Conservation (phyloP, 2,797 vertebrate genomes). For the Rhabdomys pumilio region DNA sequence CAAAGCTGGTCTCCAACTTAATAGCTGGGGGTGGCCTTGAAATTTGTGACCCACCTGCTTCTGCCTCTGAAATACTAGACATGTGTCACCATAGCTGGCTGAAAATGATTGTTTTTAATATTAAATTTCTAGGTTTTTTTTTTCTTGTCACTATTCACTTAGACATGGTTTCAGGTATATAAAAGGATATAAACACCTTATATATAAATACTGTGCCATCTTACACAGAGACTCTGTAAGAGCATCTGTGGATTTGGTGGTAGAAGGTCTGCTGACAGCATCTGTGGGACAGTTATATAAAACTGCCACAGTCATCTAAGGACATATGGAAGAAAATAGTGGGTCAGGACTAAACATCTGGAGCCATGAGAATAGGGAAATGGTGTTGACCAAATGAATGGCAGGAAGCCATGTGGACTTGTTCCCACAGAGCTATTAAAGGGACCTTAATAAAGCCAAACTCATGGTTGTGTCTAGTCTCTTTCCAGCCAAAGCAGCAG, state of each 20-base stretch:
- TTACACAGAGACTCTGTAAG: not conserved
- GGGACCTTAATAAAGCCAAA: not conserved
- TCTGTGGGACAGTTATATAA: not conserved
- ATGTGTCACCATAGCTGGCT: not conserved
- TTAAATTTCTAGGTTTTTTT: not conserved
- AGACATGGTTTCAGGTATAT: not conserved
- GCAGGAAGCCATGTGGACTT: not conserved
- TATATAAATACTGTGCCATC: not conserved
- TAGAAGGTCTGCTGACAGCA: not conserved
- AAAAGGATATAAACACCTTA: not conserved
- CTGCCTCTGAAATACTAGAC: not conserved
- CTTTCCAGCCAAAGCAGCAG: not conserved
- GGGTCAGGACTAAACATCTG: not conserved
- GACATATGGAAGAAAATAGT: not conserved
- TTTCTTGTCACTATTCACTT: not conserved
- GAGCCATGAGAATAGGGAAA: not conserved
- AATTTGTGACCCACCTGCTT: not conserved
- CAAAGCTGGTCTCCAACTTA: not conserved
- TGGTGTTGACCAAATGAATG: not conserved
- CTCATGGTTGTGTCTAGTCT: not conserved
- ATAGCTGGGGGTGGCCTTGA: not conserved
- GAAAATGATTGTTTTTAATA: not conserved
- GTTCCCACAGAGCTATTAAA: not conserved
- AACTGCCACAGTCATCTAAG: conserved; percentile 7
- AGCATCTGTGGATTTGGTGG: not conserved